Base-by-base conservation (phyloP, 2,797 vertebrate genomes). In the Argya squamiceps region DNA sequence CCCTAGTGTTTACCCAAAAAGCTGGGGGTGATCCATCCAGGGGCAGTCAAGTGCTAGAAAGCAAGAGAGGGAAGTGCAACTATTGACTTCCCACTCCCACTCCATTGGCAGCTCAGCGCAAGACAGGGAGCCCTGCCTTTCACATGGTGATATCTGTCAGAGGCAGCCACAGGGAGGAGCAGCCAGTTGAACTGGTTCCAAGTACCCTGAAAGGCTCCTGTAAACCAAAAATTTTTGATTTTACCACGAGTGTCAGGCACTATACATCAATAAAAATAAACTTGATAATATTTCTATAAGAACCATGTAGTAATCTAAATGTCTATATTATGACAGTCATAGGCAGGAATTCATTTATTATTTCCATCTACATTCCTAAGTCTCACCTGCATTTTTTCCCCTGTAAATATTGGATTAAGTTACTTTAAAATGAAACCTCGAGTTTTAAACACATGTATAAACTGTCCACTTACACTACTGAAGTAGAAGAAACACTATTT, bases 401-500 rank as follows among this genome's bases (percentile, higher is more conserved):
- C 39, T 87, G 65, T 85, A 94, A 96, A 95, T 93, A 84, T 74
- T 81, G 50, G 60, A 84, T 89, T 13, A 94, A 83, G 62, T 93
- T 87, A 69, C 64, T 85, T 88, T 41, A n/a, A 75, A 93, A 94
- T 69, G 69, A 82, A 87, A 59, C 50, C 9, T 75, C 14, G 3
- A 83, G n/a, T 19, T 88, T 96, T 85, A 76, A 93, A 84, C 50
- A 52, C 22, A 19, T 41, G 2, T 88, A 64, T 71, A 93, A 95
- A 67, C 78, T 59, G 71, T 73, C 62, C 64, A 83, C 65, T 93
- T 84, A 82, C 7, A 59, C 62, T 75, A 34, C 41, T 37, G 49
- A 88, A 89, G 64, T 62, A 76, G 64, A 92, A 81, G 47, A 44
- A 49, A 75, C n/a, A 44, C 15, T 20, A 8, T 52, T 69, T 84